Base-by-base conservation (phyloP, 2,888 invertebrate genomes). In the Leucozona laternaria region DNA sequence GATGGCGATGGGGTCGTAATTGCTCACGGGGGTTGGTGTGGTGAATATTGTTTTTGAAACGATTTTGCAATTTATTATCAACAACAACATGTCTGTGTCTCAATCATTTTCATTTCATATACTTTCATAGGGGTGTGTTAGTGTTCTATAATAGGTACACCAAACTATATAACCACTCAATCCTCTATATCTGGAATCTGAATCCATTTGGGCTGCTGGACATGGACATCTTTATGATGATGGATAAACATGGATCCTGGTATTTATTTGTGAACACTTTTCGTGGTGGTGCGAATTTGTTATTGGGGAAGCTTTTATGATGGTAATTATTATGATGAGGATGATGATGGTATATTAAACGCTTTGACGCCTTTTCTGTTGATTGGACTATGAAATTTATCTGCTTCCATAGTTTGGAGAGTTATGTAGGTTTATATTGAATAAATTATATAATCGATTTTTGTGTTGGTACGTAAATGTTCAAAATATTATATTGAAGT, bases 321-420 rank as follows among this genome's bases (percentile, higher is more conserved):
- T 57, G 71, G 22, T 28, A 73, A 68, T 68, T 6, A 31, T 72
- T 53, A 58, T 60, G 55, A 58, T 43, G 28, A 58, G 17, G 72
- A 45, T 50, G 77, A 77, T 71, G 76, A 84, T 76, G 78, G 71
- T 75, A 86, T 86, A 86, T 86, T 86, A 82, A 82, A 82, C 86
- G 86, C 86, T 86, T 86, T 86, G 82, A 86, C 86, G 82, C 86
- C 82, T 75, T 66, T 58, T 31, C 64, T 78, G 82, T 86, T 86
- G 82, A 86, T 78, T 86, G 86, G 86, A 86, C 82, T 86, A 71
- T 86, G 75, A 82, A 86, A 86, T 86, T 80, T 60, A 68, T 57
- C 73, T 5, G 15, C 48, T 48, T 37, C 34, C n/a, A 43, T 48
- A 13, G 58, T 68, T 48, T 37, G 28, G 17, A 28, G 8, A 64